Evolutionary conservation across 2,888 invertebrate species (phyloP).

Genomic region (Synanthedon vespiformis): DNA sequence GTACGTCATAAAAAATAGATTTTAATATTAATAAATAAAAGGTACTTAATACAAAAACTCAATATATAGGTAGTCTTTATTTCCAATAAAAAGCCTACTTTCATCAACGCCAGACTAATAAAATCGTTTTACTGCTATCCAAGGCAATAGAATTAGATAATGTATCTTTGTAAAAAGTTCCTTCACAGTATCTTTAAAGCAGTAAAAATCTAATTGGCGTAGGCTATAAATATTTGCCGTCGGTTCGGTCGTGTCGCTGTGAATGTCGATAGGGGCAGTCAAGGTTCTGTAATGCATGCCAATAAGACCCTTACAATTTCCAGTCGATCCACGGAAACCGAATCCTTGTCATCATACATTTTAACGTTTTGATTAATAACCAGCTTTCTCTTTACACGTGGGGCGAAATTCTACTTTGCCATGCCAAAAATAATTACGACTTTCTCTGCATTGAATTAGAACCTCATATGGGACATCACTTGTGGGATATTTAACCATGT

Average conservation of each 20-base stretch:
- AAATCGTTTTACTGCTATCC: slow-evolving; percentile 60
- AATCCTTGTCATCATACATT: slow-evolving; percentile 39
- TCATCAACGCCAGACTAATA: slow-evolving; percentile 59
- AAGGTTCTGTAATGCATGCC: slow-evolving; percentile 50
- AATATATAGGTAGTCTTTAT: slow-evolving; percentile 32
- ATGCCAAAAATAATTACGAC: too few species aligned
- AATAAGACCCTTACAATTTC: slow-evolving; percentile 49
- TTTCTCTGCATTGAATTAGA: too few species aligned
- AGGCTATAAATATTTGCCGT: slow-evolving; percentile 53
- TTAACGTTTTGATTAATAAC: slow-evolving; percentile 20
- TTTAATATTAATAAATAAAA: too few species aligned
- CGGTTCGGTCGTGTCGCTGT: slow-evolving; percentile 33
- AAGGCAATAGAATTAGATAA: slow-evolving; percentile 56
- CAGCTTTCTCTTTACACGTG: slow-evolving; percentile 6
- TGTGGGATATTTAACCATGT: too few species aligned
- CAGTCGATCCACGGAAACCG: slow-evolving; percentile 26
- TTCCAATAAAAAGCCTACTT: slow-evolving; percentile 64
- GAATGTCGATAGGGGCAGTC: slow-evolving; percentile 40
- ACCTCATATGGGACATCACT: too few species aligned
- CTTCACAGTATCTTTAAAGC: slow-evolving; percentile 28
- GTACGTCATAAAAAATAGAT: too few species aligned
- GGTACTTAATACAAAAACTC: too few species aligned
- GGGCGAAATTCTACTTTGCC: neutral
- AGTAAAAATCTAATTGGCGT: slow-evolving; percentile 58
- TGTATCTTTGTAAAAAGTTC: slow-evolving; percentile 45